phyloP scores from a whole-genome alignment of 2,888 invertebrate genomes.

The Sphecodes monilicornis region DNA sequence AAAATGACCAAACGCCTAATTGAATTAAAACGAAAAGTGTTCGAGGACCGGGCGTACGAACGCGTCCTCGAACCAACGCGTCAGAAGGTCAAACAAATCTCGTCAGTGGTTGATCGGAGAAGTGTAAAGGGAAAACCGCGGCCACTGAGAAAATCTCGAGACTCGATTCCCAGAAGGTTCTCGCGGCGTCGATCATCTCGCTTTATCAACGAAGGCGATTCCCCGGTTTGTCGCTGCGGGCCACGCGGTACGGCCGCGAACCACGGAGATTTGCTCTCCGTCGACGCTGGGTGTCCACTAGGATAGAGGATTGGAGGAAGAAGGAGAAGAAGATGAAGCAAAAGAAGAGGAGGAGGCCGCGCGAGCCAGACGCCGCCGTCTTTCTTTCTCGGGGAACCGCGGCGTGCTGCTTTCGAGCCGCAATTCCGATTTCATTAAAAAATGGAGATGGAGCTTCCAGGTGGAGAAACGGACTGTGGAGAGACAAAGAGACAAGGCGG shows the following conservation, averaged over 20 bases:
- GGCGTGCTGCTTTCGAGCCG: conserved; percentile 43
- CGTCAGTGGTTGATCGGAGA: background rate
- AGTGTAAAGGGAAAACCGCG: conserved; percentile 24
- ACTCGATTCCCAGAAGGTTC: conserved; percentile 52
- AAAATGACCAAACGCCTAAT: background rate
- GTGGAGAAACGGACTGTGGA: conserved; percentile 59
- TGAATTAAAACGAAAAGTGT: background rate
- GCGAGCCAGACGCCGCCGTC: conserved; percentile 15
- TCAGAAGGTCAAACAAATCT: background rate
- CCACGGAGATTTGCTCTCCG: conserved; percentile 36
- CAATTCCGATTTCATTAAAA: conserved; percentile 77
- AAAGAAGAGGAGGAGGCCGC: background rate
- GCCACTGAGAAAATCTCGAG: conserved; percentile 39
- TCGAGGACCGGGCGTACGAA: too few relatives aligned
- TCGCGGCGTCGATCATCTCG: conserved; percentile 46
- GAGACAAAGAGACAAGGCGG: conserved; percentile 25
- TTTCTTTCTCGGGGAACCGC: background rate
- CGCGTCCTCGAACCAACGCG: background rate
- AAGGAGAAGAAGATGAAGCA: background rate
- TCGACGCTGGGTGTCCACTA: conserved; percentile 16
- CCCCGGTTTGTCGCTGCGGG: conserved; percentile 61
- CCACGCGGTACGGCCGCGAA: conserved; percentile 31
- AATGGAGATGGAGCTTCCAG: conserved; percentile 74
- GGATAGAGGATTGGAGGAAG: conserved; percentile 17
- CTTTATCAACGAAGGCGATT: conserved; percentile 67